Conservation (phyloP, 2,888 invertebrate genomes). For the Leucophenga montana region DNA sequence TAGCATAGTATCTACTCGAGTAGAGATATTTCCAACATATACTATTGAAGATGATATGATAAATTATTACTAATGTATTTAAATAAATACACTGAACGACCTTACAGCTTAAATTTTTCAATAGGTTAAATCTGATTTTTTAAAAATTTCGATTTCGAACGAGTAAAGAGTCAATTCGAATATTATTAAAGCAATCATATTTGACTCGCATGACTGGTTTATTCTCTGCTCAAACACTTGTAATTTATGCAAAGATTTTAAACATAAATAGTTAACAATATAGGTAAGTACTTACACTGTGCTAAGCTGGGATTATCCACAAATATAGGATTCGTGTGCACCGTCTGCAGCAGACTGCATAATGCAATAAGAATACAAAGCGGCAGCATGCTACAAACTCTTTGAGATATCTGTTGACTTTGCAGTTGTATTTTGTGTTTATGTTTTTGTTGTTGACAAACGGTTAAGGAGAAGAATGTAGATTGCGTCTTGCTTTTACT, state of each 20-base stretch:
- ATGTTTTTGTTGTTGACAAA: slow-evolving; percentile 29
- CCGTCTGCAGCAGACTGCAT: slow-evolving; percentile 55
- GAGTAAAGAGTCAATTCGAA: not conserved
- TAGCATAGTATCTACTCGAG: too few species aligned
- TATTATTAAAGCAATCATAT: too few species aligned
- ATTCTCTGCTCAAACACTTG: too few species aligned
- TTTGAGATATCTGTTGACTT: slow-evolving; percentile 1
- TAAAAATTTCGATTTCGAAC: too few species aligned
- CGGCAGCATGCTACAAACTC: slow-evolving; percentile 13
- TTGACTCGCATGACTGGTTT: too few species aligned
- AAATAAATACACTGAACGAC: too few species aligned
- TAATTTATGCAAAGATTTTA: too few species aligned
- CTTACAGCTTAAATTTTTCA: too few species aligned
- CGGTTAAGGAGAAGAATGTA: slow-evolving; percentile 36
- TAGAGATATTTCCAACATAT: too few species aligned
- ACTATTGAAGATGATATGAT: too few species aligned
- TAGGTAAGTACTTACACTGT: slow-evolving; percentile 70
- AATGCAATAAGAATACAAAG: slow-evolving; percentile 34
- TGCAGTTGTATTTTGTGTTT: not conserved
- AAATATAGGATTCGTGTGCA: slow-evolving; percentile 69
- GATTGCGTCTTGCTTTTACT: slow-evolving; percentile 29
- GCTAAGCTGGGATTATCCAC: slow-evolving; percentile 74
- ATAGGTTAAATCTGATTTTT: too few species aligned
- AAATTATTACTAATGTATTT: too few species aligned
- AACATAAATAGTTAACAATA: not conserved